Percentiles rank a stretch among this genome's conserved stretches.
These are phyloP conservation scores for Eretmodus cyanostictus DNA, from an alignment of 2,113 vertebrate species.

Conservation along the genomic window DNA sequence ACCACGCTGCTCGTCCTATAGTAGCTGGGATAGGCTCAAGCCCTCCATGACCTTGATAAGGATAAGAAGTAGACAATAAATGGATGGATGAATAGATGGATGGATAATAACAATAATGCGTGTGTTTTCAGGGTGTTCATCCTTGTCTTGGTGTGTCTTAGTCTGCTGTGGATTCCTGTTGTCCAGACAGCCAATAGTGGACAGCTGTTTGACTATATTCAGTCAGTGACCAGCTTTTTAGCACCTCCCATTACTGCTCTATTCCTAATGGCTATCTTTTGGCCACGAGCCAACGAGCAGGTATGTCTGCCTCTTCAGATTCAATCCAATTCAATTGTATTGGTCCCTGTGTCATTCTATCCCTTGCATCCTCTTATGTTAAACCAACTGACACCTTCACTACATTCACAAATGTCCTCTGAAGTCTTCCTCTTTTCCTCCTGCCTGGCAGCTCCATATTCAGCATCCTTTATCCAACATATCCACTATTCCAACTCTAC, in stretches of 20 bases:
- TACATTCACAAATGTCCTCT: not conserved
- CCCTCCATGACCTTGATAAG: not conserved
- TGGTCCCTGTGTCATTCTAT: not conserved
- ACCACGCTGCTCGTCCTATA: not conserved
- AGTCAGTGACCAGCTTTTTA: constrained; percentile 88
- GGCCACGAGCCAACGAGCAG: constrained; percentile 87
- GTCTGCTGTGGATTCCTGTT: constrained; percentile 92
- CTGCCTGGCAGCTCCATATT: not conserved
- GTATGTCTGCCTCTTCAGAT: constrained; percentile 40
- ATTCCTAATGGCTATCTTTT: constrained; percentile 91
- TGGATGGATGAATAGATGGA: not conserved
- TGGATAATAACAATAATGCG: not conserved
- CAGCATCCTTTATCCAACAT: not conserved
- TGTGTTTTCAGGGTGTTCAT: constrained; percentile 79
- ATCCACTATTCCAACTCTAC: not conserved
- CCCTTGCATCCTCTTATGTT: not conserved
- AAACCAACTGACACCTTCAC: not conserved
- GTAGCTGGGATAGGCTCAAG: not conserved
- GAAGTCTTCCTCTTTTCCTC: not conserved
- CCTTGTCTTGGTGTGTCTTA: constrained; percentile 79
- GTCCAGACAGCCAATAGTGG: constrained; percentile 91
- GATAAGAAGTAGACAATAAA: not conserved
- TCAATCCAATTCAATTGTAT: not conserved
- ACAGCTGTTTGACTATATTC: constrained; percentile 91
- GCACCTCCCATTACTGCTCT: constrained; percentile 88